Evolutionary conservation across 2,888 invertebrate species (phyloP).

Genomic region (Pediacus dermestoides): DNA sequence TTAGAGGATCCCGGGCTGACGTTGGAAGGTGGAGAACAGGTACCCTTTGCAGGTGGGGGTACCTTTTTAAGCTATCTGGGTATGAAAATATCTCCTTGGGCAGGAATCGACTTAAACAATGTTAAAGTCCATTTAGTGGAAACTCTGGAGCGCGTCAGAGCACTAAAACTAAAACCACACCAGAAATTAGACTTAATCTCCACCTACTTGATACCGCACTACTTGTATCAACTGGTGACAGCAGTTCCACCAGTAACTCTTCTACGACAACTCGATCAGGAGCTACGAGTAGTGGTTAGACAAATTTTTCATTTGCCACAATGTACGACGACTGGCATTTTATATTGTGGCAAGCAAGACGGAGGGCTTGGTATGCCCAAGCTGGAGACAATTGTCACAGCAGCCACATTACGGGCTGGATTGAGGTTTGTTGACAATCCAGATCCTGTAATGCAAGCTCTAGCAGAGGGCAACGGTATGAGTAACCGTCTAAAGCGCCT

Average conservation of each 20-base stretch:
- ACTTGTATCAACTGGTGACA: conserved; percentile 40
- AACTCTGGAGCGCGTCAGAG: conserved; percentile 31
- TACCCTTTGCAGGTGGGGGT: conserved; percentile 15
- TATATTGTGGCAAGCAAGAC: conserved; percentile 35
- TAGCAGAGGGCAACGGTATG: conserved; percentile 25
- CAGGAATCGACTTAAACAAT: conserved; percentile 21
- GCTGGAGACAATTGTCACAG: conserved; percentile 25
- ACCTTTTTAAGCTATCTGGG: conserved; percentile 33
- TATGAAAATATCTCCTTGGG: conserved; percentile 35
- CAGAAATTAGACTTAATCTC: conserved; percentile 42
- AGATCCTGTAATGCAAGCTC: conserved; percentile 33
- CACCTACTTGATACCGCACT: conserved; percentile 42
- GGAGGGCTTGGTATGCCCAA: conserved; percentile 38
- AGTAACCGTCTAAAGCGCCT: conserved; percentile 25
- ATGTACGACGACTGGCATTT: conserved; percentile 25
- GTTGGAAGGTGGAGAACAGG: conserved; percentile 23
- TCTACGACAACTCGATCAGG: conserved; percentile 29
- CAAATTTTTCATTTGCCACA: conserved; percentile 35
- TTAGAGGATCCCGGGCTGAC: conserved; percentile 31
- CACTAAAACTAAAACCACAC: conserved; percentile 41
- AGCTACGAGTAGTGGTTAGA: conserved; percentile 30
- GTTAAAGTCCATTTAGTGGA: conserved; percentile 11
- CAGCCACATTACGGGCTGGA: conserved; percentile 23
- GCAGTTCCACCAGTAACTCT: conserved; percentile 26
- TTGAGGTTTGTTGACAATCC: conserved; percentile 15